Base-by-base conservation (phyloP, 2,797 vertebrate species). In the Neosilurus hyrtlii region DNA sequence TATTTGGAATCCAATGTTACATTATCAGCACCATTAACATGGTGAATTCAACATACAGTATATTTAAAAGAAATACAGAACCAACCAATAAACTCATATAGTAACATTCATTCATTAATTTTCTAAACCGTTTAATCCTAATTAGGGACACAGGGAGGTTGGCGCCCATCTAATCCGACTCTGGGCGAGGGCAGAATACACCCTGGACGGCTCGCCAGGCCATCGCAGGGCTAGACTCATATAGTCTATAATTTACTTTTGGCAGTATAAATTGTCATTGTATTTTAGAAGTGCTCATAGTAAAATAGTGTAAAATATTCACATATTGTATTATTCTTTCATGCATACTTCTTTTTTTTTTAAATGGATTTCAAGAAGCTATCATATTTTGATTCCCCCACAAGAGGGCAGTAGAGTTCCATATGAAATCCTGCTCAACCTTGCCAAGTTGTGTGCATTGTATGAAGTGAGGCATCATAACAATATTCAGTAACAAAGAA, bases 351-450 rank as follows among this genome's bases (percentile, higher is more conserved):
- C n/a, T 51, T n/a, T 51, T 57, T n/a, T n/a, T n/a, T n/a, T n/a
- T n/a, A 79, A 14, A 2, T 26, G 16, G 18, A 49, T 35, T 79
- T n/a, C 8, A 22, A 81, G 15, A 35, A 20, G 9, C 14, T 71
- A 56, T 71, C 57, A 77, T 84, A 30, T 11, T 57, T n/a, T 12
- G 43, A 54, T 15, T 0, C 1, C 56, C 62, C 63, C 83, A 84
- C 72, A 70, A 57, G 83, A 77, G 79, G 79, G 83, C 79, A 81
- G 71, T 81, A 52, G 79, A 62, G 79, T 63, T n/a, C 30, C 43
- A 81, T 37, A 70, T 63, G 54, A 22, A 43, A 77, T 35, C 18
- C 54, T 66, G 18, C 22, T 71, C 11, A 24, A 52, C 6, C 26
- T 65, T 51, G 0, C 15, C 63, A 59, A 35, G 70, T 6, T 71